Base-by-base conservation (phyloP, 2,113 vertebrate genomes). In the Carollia perspicillata region DNA sequence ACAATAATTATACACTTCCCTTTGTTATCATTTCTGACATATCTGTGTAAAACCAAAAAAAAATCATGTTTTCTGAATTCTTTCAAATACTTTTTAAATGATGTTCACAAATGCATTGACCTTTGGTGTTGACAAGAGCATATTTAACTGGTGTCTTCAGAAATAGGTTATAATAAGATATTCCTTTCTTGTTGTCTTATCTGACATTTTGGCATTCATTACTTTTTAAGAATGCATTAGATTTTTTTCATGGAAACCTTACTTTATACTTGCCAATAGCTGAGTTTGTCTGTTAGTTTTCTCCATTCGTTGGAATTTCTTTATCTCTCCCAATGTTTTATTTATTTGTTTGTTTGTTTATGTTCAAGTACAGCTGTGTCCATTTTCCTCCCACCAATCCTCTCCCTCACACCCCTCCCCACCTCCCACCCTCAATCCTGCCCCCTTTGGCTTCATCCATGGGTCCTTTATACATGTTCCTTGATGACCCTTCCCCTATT, bases 81-180 rank as follows among this genome's bases (percentile, higher is more conserved):
- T 97, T 98, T 95, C 72, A 89, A 95, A 96, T 95, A 97, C 88
- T 93, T 97, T 97, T 96, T 90, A 85, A 92, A 92, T 33, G 77
- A 90, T 79, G 78, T 51, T 75, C 33, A 37, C 18, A 7, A 58
- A 90, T 92, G 77, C 88, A 30, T 4, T 93, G 93, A 95, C 96
- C 96, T 98, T 95, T 93, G 69, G 28, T 95, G 74, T 55, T 97
- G 97, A 95, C 90, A 97, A 86, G 79, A 55, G 30, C 10, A 40
- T 42, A 47, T 6, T 91, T 65, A 68, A 65, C 88, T 60, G 30
- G 58, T 78, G 86, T 96, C 81, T 95, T 95, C 88, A 77, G 81
- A 95, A 95, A 90, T 55, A 66, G 63, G 44, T 44, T 87, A 35
- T 71, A 95, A 93, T 91, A 94, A 86, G 63, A 85, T 20, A 66